phyloP scores from a whole-genome alignment of 2,888 invertebrate genomes.

The Trichopoda pennipes region DNA sequence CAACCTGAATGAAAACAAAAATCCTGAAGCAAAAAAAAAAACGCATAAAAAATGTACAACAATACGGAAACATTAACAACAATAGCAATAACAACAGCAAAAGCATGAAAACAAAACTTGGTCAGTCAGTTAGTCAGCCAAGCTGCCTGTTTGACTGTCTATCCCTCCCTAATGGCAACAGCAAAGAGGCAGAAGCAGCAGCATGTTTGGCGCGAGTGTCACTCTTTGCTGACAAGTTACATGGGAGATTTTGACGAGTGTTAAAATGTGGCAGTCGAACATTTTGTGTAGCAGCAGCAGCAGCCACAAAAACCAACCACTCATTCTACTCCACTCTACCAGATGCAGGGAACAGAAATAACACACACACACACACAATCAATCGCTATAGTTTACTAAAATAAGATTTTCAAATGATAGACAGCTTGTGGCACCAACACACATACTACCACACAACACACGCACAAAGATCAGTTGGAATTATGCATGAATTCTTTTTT shows the following conservation, averaged over 20 bases:
- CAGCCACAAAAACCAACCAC: slow-evolving; percentile 55
- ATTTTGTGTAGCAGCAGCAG: slow-evolving; percentile 69
- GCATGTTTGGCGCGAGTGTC: slow-evolving; percentile 72
- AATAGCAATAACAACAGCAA: slow-evolving; percentile 41
- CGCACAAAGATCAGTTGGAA: slow-evolving; percentile 19
- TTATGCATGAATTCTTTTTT: background rate
- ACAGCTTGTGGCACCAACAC: slow-evolving; percentile 58
- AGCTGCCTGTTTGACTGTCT: background rate
- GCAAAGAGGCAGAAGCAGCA: slow-evolving; percentile 55
- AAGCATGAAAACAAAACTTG: slow-evolving; percentile 50
- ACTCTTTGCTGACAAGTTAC: slow-evolving; percentile 79
- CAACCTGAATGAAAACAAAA: slow-evolving; percentile 27
- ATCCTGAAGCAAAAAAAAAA: slow-evolving; percentile 13
- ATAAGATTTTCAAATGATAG: slow-evolving; percentile 67
- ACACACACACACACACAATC: background rate
- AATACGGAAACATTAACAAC: slow-evolving; percentile 46
- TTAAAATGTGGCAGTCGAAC: slow-evolving; percentile 69
- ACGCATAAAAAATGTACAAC: slow-evolving; percentile 48
- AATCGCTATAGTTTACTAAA: slow-evolving; percentile 36
- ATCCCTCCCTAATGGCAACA: slow-evolving; percentile 56
- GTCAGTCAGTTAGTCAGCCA: slow-evolving; percentile 10
- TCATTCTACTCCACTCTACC: slow-evolving; percentile 20
- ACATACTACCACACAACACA: background rate
- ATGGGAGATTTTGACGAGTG: slow-evolving; percentile 80
- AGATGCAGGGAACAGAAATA: slow-evolving; percentile 17